These are phyloP conservation scores for Heterodera schachtii DNA, from an alignment of 1,140 invertebrate species.

Conservation along the genomic window DNA sequence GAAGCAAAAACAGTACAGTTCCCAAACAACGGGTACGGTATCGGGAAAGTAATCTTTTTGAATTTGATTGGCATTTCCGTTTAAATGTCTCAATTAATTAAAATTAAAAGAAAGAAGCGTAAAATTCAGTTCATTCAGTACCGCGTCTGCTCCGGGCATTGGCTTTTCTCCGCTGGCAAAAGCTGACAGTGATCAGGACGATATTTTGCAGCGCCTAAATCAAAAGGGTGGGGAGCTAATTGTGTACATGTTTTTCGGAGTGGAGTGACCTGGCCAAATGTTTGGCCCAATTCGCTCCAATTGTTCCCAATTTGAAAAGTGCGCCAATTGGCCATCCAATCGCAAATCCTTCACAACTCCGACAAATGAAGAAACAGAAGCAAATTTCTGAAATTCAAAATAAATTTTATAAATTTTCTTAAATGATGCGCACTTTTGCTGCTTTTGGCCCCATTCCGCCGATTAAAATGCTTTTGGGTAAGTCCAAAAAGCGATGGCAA, in stretches of 20 bases:
- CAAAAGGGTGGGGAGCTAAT: too few species aligned
- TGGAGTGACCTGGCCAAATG: slow-evolving; percentile 47
- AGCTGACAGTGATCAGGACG: slow-evolving; percentile 43
- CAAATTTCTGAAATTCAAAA: not conserved
- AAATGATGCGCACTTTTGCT: slow-evolving; percentile 16
- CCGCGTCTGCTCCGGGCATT: slow-evolving; percentile 35
- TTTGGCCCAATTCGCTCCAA: slow-evolving; percentile 53
- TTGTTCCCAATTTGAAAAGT: slow-evolving; percentile 56
- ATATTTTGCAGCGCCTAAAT: slow-evolving; percentile 34
- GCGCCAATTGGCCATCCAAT: slow-evolving; percentile 49
- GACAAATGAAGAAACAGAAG: slow-evolving; percentile 37
- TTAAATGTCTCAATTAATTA: not conserved
- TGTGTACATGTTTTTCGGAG: not conserved
- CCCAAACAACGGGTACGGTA: too few species aligned
- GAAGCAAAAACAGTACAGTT: too few species aligned
- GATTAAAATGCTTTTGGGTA: slow-evolving; percentile 90
- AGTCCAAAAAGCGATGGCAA: slow-evolving; percentile 90
- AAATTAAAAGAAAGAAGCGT: not conserved
- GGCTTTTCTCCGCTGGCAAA: slow-evolving; percentile 3
- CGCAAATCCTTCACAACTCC: slow-evolving; percentile 59
- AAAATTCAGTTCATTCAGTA: not conserved
- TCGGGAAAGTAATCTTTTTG: too few species aligned
- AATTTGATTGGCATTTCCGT: too few species aligned
- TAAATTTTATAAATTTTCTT: not conserved
- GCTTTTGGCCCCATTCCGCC: slow-evolving; percentile 72